Evolutionary conservation across 2,888 invertebrate genomes (phyloP), one percentile per base, ranked within the genome.

Genomic region (Deladenus siricidicola): DNA sequence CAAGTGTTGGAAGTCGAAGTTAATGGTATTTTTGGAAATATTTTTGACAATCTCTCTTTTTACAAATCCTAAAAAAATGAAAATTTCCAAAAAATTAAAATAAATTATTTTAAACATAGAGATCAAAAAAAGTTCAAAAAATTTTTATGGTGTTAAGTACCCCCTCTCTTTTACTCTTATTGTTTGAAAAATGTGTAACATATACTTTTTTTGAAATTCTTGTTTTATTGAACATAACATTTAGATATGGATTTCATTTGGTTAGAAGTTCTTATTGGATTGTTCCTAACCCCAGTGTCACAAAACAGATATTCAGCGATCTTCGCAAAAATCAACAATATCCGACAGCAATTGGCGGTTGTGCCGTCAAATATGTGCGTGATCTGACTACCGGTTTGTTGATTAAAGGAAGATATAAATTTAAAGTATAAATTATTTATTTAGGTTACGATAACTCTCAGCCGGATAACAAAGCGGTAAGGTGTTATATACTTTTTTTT

Each of bases 201-300:
- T n/a, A n/a, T n/a, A n/a, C n/a, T n/a, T n/a, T n/a, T n/a, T n/a
- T n/a, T n/a, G n/a, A n/a, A n/a, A n/a, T n/a, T n/a, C n/a, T n/a
- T n/a, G n/a, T n/a, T n/a, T n/a, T n/a, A n/a, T n/a, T 47, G 14
- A 10, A 30, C 10, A 1, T 53, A 8, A 8, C 21, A 34, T 55
- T 43, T 70, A 86, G 85, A 62, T 94, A 90, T 80, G 98, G 98
- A 0, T 87, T 86, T 80, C 96, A 98, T 81, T 84, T 89, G 29
- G 86, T 87, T 6, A 84, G 86, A 65, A 90, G 90, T 81, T 89
- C 89, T 0, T 99, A 98, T 81, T 91, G 86, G 73, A 68, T 73
- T 52, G 75, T 76, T 1, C 75, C 75, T 6, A 56, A 67, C 44
- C 70, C 73, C 6, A 60, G 66, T n/a, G 70, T 73, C 34, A 77